A percentile compares a stretch with the other conserved stretches of the same genome.
Conservation (phyloP, 2,888 invertebrate species). For the Lasioglossum figueresi region DNA sequence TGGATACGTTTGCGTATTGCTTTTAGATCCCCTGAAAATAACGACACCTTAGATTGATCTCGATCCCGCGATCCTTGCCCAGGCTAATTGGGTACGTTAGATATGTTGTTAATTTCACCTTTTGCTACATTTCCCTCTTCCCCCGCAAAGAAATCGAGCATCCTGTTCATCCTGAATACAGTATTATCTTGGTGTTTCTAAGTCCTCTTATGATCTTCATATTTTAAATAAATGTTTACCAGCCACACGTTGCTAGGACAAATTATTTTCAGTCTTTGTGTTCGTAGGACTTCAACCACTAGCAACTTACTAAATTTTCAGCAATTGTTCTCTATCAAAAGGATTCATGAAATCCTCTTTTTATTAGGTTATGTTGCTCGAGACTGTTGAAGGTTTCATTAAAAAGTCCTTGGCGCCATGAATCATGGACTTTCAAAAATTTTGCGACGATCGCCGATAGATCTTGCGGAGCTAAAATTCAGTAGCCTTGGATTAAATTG, state of each 20-base stretch:
- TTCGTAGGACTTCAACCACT: no score
- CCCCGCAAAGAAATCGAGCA: background rate
- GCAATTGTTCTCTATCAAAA: background rate
- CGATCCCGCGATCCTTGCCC: background rate
- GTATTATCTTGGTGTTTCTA: no score
- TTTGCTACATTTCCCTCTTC: background rate
- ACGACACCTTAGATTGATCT: slow-evolving; percentile 14
- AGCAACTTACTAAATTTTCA: background rate
- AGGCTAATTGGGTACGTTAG: slow-evolving; percentile 2
- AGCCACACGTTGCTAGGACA: background rate
- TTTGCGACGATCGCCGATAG: background rate
- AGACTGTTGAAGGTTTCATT: no score
- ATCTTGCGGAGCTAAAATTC: background rate
- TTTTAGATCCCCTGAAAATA: background rate
- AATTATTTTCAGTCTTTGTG: no score
- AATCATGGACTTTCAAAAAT: no score
- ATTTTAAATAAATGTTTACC: background rate
- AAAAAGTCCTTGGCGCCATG: background rate
- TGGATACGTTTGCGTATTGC: background rate
- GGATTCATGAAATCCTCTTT: background rate
- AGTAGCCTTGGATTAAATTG: no score
- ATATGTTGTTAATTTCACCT: background rate
- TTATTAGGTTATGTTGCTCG: background rate
- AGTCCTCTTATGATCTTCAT: background rate
- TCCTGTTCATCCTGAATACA: background rate